Percentiles rank a stretch among this genome's conserved stretches.
Conservation (phyloP, 2,797 vertebrate species). For the Huso huso region DNA sequence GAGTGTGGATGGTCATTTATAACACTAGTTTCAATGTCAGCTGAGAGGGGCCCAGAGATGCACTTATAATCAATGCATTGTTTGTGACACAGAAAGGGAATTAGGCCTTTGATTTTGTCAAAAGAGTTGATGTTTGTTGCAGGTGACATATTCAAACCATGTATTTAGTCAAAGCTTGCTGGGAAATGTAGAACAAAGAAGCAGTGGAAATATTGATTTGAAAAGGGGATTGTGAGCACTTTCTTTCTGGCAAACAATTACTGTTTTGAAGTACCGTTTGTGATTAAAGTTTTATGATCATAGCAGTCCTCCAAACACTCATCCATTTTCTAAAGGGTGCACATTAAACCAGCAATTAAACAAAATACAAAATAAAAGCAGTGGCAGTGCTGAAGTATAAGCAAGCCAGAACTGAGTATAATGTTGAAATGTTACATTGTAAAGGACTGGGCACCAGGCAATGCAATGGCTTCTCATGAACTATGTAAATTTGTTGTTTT, state of each 20-base stretch:
- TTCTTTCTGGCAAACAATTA: constrained; percentile 48
- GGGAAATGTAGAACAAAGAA: constrained; percentile 21
- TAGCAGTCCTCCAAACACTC: constrained; percentile 23
- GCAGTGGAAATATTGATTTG: constrained; percentile 32
- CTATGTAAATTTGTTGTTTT: not conserved
- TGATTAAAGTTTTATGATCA: constrained; percentile 50
- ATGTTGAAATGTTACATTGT: not conserved
- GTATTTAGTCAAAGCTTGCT: not conserved
- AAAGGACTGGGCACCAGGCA: not conserved
- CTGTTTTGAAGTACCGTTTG: constrained; percentile 43
- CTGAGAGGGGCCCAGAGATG: constrained; percentile 24
- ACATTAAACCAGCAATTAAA: not conserved
- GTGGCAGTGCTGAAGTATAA: not conserved
- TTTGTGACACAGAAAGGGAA: not conserved
- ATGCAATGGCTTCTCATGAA: not conserved
- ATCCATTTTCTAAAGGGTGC: not conserved
- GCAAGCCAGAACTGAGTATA: not conserved
- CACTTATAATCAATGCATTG: constrained; percentile 4
- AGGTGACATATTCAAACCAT: not conserved
- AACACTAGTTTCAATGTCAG: constrained; percentile 39
- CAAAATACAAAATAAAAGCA: no score
- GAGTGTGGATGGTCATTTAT: constrained; percentile 41
- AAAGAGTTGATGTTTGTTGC: not conserved
- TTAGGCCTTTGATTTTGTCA: not conserved
- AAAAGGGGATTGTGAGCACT: constrained; percentile 28